Evolutionary conservation across 2,797 vertebrate species (phyloP), one percentile per base, ranked within the genome.

Genomic region (Fistularia tabacaria): DNA sequence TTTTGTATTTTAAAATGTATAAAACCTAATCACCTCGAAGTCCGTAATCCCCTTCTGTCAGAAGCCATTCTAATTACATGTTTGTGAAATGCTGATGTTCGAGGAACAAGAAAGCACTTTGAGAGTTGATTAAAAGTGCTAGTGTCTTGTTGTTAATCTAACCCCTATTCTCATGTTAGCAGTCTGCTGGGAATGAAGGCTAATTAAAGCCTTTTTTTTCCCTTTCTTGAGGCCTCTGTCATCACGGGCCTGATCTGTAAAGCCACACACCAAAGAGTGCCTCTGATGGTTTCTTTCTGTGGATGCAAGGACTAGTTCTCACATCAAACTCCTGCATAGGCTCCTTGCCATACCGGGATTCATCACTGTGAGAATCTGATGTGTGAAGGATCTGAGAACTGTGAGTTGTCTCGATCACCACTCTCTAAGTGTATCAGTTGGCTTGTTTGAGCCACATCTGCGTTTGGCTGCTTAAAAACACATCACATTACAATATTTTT

Each of bases 101-200:
- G 46, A 52, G 15, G 38, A 54, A 40, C 8, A 59, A 42, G 59
- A 57, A 76, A 64, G 67, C 63, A 40, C 74, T 84, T 76, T 75
- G 74, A 74, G 85, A 78, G 68, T 77, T 84, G 84, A 87, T 88
- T 85, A 84, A 73, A 86, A 80, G 71, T 66, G 59, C 69, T 80
- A 37, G 13, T 36, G 72, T 78, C 63, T 74, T 49, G 45, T 73
- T 74, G 77, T 81, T 86, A 76, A 80, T 84, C 66, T 62, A 79
- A 77, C 74, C 67, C 42, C 76, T 66, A 77, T 80, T 81, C 70
- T 75, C 59, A 75, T 77, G 62, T 56, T 74, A 70, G 67, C 67
- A 66, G 71, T 60, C 69, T 77, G 64, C 73, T 54, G 72, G 59
- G 76, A 79, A 61, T 36, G 58, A 51, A 47, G 73, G 62, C 67